Conservation (phyloP, 2,888 invertebrate species). For the Athalia cordata region DNA sequence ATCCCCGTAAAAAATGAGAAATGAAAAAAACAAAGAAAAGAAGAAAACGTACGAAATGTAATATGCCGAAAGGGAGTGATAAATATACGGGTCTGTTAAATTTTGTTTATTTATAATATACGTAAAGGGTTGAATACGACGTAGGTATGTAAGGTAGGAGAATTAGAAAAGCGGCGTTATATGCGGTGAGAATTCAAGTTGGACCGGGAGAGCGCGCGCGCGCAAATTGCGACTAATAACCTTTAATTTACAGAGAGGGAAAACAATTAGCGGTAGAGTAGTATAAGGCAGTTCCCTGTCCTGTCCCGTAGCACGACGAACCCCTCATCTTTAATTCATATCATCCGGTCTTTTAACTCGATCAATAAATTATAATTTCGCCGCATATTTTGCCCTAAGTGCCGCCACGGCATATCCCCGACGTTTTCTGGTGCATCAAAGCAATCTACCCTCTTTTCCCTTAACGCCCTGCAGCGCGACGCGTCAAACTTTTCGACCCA, state of each 20-base stretch:
- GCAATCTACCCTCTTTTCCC: conserved; percentile 50
- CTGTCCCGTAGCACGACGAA: conserved; percentile 57
- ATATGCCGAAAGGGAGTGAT: too few relatives aligned
- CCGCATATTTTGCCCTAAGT: conserved; percentile 58
- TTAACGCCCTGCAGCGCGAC: conserved; percentile 20
- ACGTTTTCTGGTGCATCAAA: conserved; percentile 46
- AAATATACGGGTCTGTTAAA: too few relatives aligned
- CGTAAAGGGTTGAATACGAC: too few relatives aligned
- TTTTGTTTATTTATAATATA: too few relatives aligned
- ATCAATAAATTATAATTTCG: conserved; percentile 73
- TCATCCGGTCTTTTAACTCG: conserved; percentile 68
- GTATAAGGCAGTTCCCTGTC: neutral
- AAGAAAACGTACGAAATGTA: too few relatives aligned
- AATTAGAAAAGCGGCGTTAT: too few relatives aligned
- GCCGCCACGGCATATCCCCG: conserved; percentile 4
- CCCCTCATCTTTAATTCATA: conserved; percentile 72
- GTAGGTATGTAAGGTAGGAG: too few relatives aligned
- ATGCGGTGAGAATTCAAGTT: neutral
- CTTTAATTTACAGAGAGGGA: conserved; percentile 52
- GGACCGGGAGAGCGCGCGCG: neutral
- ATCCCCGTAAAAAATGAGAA: too few relatives aligned
- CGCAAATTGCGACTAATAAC: conserved; percentile 39
- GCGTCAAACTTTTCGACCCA: neutral
- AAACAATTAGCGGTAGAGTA: conserved; percentile 65
- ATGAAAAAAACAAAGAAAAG: too few relatives aligned